phyloP scores from a whole-genome alignment of 2,113 vertebrate genomes.

The Nettapus auritus region DNA sequence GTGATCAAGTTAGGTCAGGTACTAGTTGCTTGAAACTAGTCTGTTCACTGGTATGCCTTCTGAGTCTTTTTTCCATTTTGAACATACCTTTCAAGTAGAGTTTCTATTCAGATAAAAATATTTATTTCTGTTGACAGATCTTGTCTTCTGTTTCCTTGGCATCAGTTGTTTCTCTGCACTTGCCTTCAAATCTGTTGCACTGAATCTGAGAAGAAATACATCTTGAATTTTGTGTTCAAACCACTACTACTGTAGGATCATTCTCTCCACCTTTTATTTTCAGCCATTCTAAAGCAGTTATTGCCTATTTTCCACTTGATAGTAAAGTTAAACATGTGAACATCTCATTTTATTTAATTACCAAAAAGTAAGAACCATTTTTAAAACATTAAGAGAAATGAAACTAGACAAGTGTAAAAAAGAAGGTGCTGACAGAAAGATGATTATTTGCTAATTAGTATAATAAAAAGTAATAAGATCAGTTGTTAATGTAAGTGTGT shows the following conservation, averaged over 20 bases:
- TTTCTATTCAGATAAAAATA: conserved; percentile 21
- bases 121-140: conserved; percentile 8
- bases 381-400: not conserved
- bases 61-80: not conserved
- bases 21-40: not conserved
- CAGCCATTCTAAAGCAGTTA: not conserved
- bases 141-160: conserved; percentile 18
- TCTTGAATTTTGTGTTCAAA: not conserved
- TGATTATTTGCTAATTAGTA: not conserved
- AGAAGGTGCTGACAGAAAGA: not conserved
- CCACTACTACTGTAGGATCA: not conserved
- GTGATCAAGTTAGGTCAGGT: not conserved
- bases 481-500: not conserved
- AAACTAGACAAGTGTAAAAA: not conserved
- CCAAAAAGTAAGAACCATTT: not conserved
- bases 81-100: not conserved
- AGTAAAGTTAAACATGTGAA: not conserved
- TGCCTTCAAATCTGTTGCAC: not conserved
- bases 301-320: not conserved
- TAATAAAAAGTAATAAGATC: conserved; percentile 8
- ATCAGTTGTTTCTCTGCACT: not conserved
- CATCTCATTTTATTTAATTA: conserved; percentile 35
- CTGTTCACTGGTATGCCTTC: not conserved
- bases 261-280: not conserved
- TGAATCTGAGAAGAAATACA: not conserved